Evolutionary conservation across 2,797 vertebrate genomes (phyloP), one percentile per base, ranked within the genome.

Genomic region (Poeciliopsis turneri): DNA sequence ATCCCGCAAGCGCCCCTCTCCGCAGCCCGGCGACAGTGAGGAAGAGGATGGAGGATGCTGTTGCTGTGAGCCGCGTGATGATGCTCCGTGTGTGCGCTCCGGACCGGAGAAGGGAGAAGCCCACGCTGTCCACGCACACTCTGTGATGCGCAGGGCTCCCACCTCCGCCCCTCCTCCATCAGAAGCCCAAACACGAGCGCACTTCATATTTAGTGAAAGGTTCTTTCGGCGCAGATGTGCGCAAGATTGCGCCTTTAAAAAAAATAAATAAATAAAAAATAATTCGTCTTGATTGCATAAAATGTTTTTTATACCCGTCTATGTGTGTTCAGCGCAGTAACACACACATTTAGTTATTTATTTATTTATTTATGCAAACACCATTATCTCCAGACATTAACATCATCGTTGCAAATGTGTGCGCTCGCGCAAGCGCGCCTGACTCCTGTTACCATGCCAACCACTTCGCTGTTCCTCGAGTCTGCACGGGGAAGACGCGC

Each of bases 371-470:
- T 36, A 78, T 47, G 70, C 39, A 68, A 49, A 84, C 15, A 80
- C 70, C 6, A 49, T 66, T 36, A 76, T 66, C 55, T 64, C 59
- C 20, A 49, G 66, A 28, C 76, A 69, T 41, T 45, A 78, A 73
- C 8, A 77, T 70, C 73, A 75, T 70, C 13, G 15, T 70, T 28
- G 13, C 16, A 77, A 81, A 39, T 43, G 49, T 49, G 81, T 3
- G 79, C 76, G 75, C n/a, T 33, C 39, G 85, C 88, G 86, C 80
- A 12, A 5, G 81, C 78, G 11, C 90, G 78, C 91, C 88, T 90
- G 90, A 89, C 86, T 90, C 80, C 81, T 87, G 93, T 95, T 93
- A 86, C 91, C 90, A 94, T 94, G 92, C 78, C 93, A 85, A 93
- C 93, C 74, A 83, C 82, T 86, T 71, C 66, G 83, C 69, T 45